Evolutionary conservation across 2,888 invertebrate species (phyloP).

Genomic region (Xanthia togata): DNA sequence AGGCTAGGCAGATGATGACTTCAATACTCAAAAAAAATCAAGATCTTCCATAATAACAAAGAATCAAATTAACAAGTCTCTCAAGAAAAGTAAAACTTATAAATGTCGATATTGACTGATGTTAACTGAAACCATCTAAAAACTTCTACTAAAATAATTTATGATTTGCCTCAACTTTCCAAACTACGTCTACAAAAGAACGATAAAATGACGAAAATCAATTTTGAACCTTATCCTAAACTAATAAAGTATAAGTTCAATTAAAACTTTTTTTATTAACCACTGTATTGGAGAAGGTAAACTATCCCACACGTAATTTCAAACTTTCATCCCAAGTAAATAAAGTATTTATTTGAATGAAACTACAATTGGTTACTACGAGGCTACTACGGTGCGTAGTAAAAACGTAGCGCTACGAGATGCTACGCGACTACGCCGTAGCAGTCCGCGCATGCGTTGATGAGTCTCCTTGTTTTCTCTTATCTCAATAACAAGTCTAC

Average conservation of each 20-base stretch:
- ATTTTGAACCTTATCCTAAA: constrained; percentile 29
- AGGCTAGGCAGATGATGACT: too few species aligned
- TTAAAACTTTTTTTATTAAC: neutral
- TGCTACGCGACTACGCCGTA: constrained; percentile 58
- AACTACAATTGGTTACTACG: constrained; percentile 50
- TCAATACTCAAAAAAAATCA: neutral
- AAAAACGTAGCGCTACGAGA: constrained; percentile 56
- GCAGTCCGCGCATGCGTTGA: constrained; percentile 53
- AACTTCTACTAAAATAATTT: constrained; percentile 53
- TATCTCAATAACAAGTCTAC: constrained; percentile 57
- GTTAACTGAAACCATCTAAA: constrained; percentile 31
- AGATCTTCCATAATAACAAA: neutral
- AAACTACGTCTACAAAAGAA: constrained; percentile 14
- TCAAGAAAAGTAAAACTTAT: constrained; percentile 13
- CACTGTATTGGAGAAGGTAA: neutral
- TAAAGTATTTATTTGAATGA: constrained; percentile 45
- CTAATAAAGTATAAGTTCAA: constrained; percentile 28
- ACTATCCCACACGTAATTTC: constrained; percentile 26
- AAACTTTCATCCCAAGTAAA: constrained; percentile 34
- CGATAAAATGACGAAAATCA: neutral
- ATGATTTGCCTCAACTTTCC: constrained; percentile 37
- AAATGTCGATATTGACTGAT: constrained; percentile 38
- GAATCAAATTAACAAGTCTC: constrained; percentile 17
- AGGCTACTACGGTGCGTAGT: constrained; percentile 61
- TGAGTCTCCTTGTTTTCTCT: constrained; percentile 33